Conservation (phyloP, 2,797 vertebrate genomes). For the Pangasius mekongensis region DNA sequence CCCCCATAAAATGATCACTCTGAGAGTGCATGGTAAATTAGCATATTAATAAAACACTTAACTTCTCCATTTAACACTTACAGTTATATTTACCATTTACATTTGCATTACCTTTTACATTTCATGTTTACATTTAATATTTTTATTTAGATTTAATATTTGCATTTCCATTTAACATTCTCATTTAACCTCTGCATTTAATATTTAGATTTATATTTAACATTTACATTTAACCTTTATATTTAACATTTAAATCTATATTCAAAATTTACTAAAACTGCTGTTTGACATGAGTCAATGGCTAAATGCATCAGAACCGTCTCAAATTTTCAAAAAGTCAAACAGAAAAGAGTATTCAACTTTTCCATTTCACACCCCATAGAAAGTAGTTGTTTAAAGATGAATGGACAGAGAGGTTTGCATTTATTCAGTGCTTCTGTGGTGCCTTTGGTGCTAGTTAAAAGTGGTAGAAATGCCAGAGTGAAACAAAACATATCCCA, state of each 20-base stretch:
- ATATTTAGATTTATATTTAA: no score
- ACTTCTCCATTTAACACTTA: neutral
- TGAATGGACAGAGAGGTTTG: neutral
- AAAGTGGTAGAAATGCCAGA: neutral
- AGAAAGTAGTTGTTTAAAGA: neutral
- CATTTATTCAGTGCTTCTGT: neutral
- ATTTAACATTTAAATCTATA: neutral
- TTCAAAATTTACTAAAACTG: neutral
- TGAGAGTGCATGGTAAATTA: neutral
- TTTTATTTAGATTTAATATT: no score
- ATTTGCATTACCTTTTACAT: no score
- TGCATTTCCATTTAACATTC: no score
- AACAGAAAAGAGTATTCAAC: neutral
- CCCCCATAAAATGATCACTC: neutral
- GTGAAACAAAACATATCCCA: neutral
- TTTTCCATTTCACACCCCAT: neutral
- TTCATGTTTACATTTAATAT: no score
- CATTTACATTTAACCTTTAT: no score
- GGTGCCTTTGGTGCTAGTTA: neutral
- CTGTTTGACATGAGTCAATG: neutral
- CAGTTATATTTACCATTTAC: no score
- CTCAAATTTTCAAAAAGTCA: neutral
- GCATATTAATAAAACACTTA: neutral
- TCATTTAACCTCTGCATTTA: no score
- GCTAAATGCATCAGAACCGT: neutral